These are phyloP conservation scores for Hemichromis elongatus DNA, from an alignment of 2,113 vertebrate genomes.

Conservation along the genomic window DNA sequence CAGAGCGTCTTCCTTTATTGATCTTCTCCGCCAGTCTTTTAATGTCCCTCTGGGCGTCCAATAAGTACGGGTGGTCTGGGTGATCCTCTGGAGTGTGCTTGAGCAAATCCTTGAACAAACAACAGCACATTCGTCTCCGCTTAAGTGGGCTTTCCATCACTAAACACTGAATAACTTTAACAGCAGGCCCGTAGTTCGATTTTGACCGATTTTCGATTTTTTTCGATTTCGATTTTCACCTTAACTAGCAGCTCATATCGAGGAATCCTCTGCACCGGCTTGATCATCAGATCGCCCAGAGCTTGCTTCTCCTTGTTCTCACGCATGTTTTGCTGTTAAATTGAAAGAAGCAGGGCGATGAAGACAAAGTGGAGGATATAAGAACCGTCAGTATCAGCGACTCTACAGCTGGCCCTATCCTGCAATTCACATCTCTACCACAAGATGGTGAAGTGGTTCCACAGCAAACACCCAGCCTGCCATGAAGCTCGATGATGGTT, in stretches of 20 bases:
- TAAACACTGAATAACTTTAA: background rate
- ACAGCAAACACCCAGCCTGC: background rate
- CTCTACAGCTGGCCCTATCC: background rate
- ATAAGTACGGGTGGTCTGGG: conserved; percentile 84
- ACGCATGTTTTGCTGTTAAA: conserved; percentile 90
- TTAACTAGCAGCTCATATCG: conserved; percentile 97
- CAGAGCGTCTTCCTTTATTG: conserved; percentile 92
- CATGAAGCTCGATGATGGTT: background rate
- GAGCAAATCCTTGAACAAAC: conserved; percentile 82
- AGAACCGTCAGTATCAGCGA: background rate
- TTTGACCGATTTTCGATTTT: too few relatives aligned
- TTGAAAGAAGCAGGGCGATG: background rate
- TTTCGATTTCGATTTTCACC: too few relatives aligned
- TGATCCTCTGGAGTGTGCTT: conserved; percentile 96
- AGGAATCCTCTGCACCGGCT: conserved; percentile 95
- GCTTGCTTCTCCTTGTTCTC: conserved; percentile 99
- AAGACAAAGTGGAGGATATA: background rate
- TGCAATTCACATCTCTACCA: conserved; percentile 12
- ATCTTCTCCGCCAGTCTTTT: conserved; percentile 94
- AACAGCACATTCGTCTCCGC: background rate
- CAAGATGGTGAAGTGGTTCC: conserved; percentile 3
- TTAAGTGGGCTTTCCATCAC: background rate
- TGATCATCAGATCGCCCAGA: conserved; percentile 96
- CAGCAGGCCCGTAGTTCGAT: background rate
- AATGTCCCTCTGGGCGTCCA: conserved; percentile 92